phyloP scores from a whole-genome alignment of 2,797 vertebrate species.

The Tadarida brasiliensis region DNA sequence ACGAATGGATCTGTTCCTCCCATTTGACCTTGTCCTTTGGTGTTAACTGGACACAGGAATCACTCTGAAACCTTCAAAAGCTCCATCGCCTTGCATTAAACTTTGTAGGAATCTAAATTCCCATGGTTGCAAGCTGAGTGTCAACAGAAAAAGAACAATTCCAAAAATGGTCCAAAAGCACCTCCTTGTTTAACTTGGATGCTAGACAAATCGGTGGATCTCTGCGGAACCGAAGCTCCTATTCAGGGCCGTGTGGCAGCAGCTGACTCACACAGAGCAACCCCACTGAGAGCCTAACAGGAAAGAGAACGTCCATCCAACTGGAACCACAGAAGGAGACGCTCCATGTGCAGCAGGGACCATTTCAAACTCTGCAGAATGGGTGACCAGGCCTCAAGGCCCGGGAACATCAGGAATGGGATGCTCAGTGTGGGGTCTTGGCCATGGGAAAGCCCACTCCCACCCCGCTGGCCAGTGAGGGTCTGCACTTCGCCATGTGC shows the following conservation, averaged over 20 bases:
- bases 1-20: background rate
- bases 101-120: background rate
- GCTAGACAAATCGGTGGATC: background rate
- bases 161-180: background rate
- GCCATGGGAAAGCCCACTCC: no score
- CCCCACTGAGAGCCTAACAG: background rate
- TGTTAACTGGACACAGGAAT: background rate
- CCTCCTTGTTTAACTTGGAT: background rate
- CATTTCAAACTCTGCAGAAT: background rate
- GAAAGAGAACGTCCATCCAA: background rate
- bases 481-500: background rate
- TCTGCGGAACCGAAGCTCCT: background rate
- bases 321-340: background rate
- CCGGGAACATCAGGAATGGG: background rate
- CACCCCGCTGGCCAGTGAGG: accelerated
- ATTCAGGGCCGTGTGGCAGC: background rate
- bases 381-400: background rate
- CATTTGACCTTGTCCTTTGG: background rate
- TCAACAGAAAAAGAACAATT: background rate
- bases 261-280: background rate
- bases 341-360: background rate
- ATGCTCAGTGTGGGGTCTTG: background rate
- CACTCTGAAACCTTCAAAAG: background rate
- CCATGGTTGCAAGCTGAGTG: background rate
- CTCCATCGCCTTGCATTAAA: background rate